phyloP scores from a whole-genome alignment of 2,797 vertebrate genomes.

The Gymnoscopelus braueri region DNA sequence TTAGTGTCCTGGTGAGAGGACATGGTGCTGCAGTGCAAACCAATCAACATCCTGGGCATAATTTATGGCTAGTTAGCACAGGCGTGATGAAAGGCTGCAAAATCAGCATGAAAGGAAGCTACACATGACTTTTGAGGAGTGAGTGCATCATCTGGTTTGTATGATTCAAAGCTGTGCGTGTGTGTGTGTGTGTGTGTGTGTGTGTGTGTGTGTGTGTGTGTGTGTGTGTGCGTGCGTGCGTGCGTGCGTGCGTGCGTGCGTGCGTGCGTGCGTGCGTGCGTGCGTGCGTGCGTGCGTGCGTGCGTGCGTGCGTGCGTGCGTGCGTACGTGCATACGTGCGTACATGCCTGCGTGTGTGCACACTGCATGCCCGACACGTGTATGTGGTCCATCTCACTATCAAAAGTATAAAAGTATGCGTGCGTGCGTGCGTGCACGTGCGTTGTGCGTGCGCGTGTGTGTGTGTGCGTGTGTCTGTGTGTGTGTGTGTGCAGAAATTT shows the following conservation, averaged over 20 bases:
- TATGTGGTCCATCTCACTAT: no score
- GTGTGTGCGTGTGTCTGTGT: background rate
- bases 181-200: background rate
- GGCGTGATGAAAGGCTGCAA: slow-evolving; percentile 37
- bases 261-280: no score
- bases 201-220: background rate
- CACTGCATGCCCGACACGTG: no score
- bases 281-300: no score
- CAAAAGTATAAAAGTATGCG: no score
- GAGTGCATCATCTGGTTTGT: slow-evolving; percentile 30
- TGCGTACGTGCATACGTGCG: no score
- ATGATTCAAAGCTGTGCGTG: slow-evolving; percentile 4
- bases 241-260: background rate
- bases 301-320: no score
- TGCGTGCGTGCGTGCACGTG: background rate
- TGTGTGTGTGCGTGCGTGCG: background rate
- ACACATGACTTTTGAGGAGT: slow-evolving; percentile 8
- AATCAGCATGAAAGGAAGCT: slow-evolving; percentile 35
- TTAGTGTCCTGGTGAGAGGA: background rate
- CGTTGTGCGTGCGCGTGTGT: background rate
- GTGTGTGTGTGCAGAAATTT: slow-evolving; percentile 5
- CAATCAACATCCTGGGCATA: slow-evolving; percentile 13
- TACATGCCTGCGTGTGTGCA: no score
- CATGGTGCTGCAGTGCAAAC: slow-evolving; percentile 16
- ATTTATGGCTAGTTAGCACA: slow-evolving; percentile 39